A percentile compares a stretch with the other conserved stretches of the same genome.
phyloP scores from a whole-genome alignment of 2,888 invertebrate species.

The Brachypalpus laphriformis region DNA sequence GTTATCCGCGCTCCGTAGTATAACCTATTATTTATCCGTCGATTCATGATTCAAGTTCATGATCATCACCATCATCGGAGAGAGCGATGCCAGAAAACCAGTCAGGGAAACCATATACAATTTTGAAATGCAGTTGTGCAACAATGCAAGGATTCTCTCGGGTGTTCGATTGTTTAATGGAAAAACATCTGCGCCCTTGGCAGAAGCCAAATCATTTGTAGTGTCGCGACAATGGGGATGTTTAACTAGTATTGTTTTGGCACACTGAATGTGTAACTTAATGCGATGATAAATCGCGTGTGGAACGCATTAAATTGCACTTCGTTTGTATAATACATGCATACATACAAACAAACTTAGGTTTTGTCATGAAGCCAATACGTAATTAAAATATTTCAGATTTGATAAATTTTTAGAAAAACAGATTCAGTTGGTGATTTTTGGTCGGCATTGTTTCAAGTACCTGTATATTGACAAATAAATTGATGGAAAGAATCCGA shows the following conservation, averaged over 20 bases:
- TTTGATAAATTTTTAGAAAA: background rate
- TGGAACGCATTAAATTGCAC: background rate
- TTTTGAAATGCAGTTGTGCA: constrained; percentile 60
- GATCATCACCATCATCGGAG: constrained; percentile 60
- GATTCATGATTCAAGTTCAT: constrained; percentile 70
- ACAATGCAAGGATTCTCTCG: constrained; percentile 52
- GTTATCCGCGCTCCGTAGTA: background rate
- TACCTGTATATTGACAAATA: no score
- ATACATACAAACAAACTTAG: background rate
- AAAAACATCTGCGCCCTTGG: constrained; percentile 61
- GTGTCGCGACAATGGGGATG: constrained; percentile 10
- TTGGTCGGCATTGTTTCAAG: no score
- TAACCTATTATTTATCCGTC: constrained; percentile 56
- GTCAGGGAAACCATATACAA: constrained; percentile 25
- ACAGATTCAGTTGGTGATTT: no score
- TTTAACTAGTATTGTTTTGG: constrained; percentile 23
- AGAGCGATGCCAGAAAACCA: background rate
- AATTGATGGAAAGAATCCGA: no score
- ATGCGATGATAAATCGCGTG: constrained; percentile 28
- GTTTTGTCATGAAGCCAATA: background rate
- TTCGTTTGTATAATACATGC: background rate
- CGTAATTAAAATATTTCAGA: background rate
- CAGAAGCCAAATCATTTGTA: constrained; percentile 41
- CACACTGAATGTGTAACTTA: constrained; percentile 24
- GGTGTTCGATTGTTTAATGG: constrained; percentile 5